Base-by-base conservation (phyloP, 2,888 invertebrate genomes). In the Chloroclysta siterata region DNA sequence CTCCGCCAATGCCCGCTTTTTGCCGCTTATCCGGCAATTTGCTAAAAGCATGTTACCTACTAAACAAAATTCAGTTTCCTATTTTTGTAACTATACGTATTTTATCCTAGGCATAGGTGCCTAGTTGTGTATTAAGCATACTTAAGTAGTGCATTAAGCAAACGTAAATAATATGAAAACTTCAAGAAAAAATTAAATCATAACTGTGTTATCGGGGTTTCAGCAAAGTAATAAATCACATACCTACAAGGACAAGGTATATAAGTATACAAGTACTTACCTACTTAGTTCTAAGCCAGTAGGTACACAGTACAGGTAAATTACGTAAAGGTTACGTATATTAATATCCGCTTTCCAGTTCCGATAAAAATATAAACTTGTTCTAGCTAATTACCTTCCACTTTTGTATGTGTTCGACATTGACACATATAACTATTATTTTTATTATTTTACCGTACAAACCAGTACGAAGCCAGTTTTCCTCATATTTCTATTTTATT, bases 1-100 rank as follows among this genome's bases (percentile, higher is more conserved):
- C 67, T 65, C 60, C 68, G 68, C 71, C 71, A 52, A 53, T 65
- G 51, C 59, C 62, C 60, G 65, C 65, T 72, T 72, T 68, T 67
- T 65, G 65, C 29, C 47, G 29, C 29, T 46, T 59, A 68, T 57
- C 63, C 63, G 61, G 65, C 60, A 58, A 67, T 50, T 61, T 48
- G 60, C 17, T 58, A 59, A 63, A 72, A 65, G 66, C 69, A 65
- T 64, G 13, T 33, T 39, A 53, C 54, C 7, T 28, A 14, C 7
- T 28, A 14, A 54, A 36, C 50, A 50, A 53, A 54, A 60, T 54
- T 39, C 15, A 29, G 28, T 13, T 48, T 42, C 5, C 28, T 28
- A 28, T 47, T 22, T 58, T 52, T 51, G 50, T 42, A 50, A 28
- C 14, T 41, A 53, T 11, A 8, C 11, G 11, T 11, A 39, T 39